A percentile compares a stretch with the other conserved stretches of the same genome.
phyloP scores from a whole-genome alignment of 2,797 vertebrate genomes.

The Meriones psammophilus region DNA sequence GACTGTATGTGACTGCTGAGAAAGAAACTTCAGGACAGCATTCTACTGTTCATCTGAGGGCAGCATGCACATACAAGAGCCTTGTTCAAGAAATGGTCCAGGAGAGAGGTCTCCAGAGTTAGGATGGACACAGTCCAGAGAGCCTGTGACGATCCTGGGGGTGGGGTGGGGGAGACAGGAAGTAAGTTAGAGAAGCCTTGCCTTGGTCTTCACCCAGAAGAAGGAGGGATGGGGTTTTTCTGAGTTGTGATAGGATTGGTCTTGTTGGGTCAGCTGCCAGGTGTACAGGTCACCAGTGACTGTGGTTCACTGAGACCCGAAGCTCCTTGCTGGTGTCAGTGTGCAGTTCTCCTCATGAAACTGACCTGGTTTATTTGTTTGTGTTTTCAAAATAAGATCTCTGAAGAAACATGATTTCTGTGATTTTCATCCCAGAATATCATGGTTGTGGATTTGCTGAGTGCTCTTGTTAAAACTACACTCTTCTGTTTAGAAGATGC shows the following conservation, averaged over 20 bases:
- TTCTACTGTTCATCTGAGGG: neutral
- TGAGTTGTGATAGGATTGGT: too few relatives aligned
- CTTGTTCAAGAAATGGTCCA: too few relatives aligned
- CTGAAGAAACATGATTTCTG: neutral
- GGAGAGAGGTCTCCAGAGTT: neutral
- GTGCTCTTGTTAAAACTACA: too few relatives aligned
- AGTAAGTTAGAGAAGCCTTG: neutral
- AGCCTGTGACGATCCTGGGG: neutral
- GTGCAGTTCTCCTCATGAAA: neutral
- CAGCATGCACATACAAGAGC: rapidly evolving
- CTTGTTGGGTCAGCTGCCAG: neutral
- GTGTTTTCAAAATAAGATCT: neutral
- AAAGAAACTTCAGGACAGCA: neutral
- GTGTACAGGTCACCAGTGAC: neutral
- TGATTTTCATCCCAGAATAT: neutral
- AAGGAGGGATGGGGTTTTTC: neutral
- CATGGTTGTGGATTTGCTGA: neutral
- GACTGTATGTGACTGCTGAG: neutral
- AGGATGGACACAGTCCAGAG: neutral
- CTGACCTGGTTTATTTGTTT: neutral
- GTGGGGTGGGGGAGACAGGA: neutral
- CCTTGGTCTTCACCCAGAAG: neutral
- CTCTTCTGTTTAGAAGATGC: neutral
- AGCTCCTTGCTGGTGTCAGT: rapidly evolving
- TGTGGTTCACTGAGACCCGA: rapidly evolving